Evolutionary conservation across 2,797 vertebrate species (phyloP), one percentile per base, ranked within the genome.

Genomic region (Atherinosoma microstoma): DNA sequence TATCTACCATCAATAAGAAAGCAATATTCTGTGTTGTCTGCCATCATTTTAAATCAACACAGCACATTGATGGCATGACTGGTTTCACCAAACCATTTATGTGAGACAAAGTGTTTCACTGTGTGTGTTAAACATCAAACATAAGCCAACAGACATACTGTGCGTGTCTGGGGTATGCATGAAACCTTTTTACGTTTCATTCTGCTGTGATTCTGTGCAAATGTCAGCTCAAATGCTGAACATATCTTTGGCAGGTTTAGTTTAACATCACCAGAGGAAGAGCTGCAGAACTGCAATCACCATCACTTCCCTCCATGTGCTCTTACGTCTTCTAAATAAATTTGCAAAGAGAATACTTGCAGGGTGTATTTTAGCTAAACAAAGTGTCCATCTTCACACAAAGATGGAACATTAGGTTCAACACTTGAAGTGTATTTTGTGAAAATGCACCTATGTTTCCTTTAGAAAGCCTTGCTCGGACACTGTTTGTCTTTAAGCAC

Each of bases 401-500:
- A 45, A 45, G 9, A 74, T 71, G 59, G 36, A 74, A 64, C 11
- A 34, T 35, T 22, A 70, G 58, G 67, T 71, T 78, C 11, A 70
- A 51, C 74, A 70, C 24, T 54, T 60, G 47, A 81, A 8, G 18
- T 63, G 40, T 76, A 27, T 76, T 42, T 70, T 86, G 71, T 78
- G 15, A 79, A 58, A 69, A 74, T 56, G 57, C 70, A 79, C 69
- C 24, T 78, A 35, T 75, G 65, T 57, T 70, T 22, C 51, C 57
- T 18, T 75, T 76, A 78, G 67, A 82, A 72, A 78, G 60, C 76
- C 61, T 79, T 83, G 36, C 18, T 70, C 42, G 42, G 32, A 64
- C 57, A 11, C 15, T 36, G 29, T 85, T 76, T 76, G 64, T 74
- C 70, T 70, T 75, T 22, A 87, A 84, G 75, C 76, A 84, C 69